Evolutionary conservation across 2,113 vertebrate genomes (phyloP), one percentile per base, ranked within the genome.

Genomic region (Synchiropus splendidus): DNA sequence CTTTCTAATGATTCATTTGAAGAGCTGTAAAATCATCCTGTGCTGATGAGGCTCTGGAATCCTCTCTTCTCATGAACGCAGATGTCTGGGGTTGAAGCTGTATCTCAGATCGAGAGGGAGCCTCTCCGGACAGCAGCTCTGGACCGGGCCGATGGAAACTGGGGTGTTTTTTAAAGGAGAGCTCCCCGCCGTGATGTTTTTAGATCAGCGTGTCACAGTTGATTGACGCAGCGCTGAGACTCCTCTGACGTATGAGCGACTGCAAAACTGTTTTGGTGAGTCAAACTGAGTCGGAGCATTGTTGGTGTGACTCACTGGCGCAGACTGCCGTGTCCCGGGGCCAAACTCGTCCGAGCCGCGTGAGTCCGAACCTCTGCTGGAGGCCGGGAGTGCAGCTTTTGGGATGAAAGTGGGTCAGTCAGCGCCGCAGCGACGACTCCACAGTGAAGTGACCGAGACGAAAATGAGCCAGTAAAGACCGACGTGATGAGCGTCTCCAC

Each of bases 381-480:
- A 64, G 54, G 62, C 51, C 43, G 48, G 36, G 27, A 32, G 30
- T 38, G 72, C 63, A 54, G 45, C 57, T 39, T 67, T 61, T 51
- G 38, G 36, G 41, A 58, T 35, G 60, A 74, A 75, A 58, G 38
- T 70, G 67, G 75, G 75, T 78, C 75, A 78, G 46, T 16, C 59
- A 47, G 52, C 12, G 12, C 40, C 2, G 52, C 56, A 43, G 54
- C 39, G 9, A 46, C 36, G 35, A 18, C 42, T 53, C 18, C 43
- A 42, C 2, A 10, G 49, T 51, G 40, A 59, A 58, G 49, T 58
- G 62, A 51, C 51, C 54, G 45, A 14, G 46, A 59, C 41, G 63
- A 41, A 44, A 45, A 39, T 41, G 40, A 50, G 48, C 39, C 27
- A 51, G 21, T 13, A 55, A 49, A 50, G 58, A 70, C 17, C 9